Conservation (phyloP, 2,113 vertebrate genomes). For the Casuarius casuarius region DNA sequence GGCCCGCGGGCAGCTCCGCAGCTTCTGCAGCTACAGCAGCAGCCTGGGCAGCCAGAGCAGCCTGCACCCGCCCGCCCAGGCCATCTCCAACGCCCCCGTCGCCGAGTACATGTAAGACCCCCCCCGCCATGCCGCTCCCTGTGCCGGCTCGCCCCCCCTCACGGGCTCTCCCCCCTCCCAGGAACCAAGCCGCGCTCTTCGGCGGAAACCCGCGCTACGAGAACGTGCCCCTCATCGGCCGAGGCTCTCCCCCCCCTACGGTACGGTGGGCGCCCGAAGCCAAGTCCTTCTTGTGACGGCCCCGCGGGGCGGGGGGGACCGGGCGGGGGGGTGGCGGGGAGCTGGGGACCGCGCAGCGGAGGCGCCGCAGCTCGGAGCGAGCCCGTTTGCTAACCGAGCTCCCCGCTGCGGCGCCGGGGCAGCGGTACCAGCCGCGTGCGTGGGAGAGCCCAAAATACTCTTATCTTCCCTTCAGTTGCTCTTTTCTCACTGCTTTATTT, state of each 20-base stretch:
- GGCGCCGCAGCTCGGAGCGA: background rate
- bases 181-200: constrained; percentile 92
- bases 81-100: constrained; percentile 87
- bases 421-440: background rate
- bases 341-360: background rate
- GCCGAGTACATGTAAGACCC: constrained; percentile 90
- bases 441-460: background rate
- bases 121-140: background rate
- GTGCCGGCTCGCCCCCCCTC: rapidly evolving
- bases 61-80: constrained; percentile 85
- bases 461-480: background rate
- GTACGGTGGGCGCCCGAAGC: constrained; percentile 79
- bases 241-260: constrained; percentile 95
- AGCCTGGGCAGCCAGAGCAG: constrained; percentile 95
- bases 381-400: background rate
- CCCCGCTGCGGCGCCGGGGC: background rate
- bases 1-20: constrained; percentile 84
- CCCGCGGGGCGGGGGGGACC: rapidly evolving
- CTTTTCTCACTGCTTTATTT: background rate
- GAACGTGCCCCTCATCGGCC: constrained; percentile 94
- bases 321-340: background rate
- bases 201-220: constrained; percentile 94
- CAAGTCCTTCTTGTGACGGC: constrained; percentile 37
- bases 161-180: constrained; percentile 22
- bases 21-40: constrained; percentile 97